A percentile compares a stretch with the other conserved stretches of the same genome.
These are phyloP conservation scores for Gnathonemus echidnorhynchus DNA, from an alignment of 2,113 vertebrate genomes.

Conservation along the genomic window DNA sequence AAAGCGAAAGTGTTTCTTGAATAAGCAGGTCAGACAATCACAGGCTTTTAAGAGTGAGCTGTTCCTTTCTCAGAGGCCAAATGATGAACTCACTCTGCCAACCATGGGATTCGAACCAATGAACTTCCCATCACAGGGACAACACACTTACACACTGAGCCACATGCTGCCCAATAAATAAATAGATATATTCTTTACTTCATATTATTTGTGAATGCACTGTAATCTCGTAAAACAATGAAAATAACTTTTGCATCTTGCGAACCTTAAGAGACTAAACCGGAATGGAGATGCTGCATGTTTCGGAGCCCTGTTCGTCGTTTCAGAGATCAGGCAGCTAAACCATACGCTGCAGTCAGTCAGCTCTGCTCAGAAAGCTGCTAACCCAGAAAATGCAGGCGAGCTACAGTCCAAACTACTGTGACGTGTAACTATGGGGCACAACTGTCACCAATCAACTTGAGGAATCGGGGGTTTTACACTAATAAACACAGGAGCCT, in stretches of 20 bases:
- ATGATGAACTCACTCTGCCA: not conserved
- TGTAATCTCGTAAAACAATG: not conserved
- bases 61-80: too few relatives aligned
- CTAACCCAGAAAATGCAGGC: not conserved
- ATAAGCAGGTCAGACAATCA: not conserved
- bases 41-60: not conserved
- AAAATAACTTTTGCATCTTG: not conserved
- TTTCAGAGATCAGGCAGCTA: not conserved
- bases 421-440: not conserved
- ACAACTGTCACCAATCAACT: not conserved
- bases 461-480: not conserved
- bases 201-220: not conserved
- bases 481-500: not conserved
- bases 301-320: not conserved
- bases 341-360: not conserved
- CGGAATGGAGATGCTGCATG: not conserved
- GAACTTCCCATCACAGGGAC: not conserved
- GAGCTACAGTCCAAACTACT: not conserved
- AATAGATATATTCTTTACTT: not conserved
- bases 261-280: not conserved
- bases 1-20: not conserved
- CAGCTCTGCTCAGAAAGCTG: not conserved
- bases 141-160: not conserved
- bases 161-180: not conserved
- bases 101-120: not conserved